Base-by-base conservation (phyloP, 2,113 vertebrate species). In the Petroica traversi region DNA sequence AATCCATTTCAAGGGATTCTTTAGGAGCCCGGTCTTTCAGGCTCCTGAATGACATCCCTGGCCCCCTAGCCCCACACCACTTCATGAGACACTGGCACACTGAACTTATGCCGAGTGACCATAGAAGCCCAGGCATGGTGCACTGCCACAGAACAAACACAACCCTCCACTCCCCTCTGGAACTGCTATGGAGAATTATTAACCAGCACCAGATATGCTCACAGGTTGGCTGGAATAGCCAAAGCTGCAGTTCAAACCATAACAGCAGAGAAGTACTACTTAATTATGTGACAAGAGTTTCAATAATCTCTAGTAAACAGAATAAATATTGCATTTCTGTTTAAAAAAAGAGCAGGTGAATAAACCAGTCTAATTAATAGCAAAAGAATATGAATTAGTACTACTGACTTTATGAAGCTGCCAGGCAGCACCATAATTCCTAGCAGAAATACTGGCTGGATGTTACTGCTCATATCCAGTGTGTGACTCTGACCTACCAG, bases 161-260 rank as follows among this genome's bases (percentile, higher is more conserved):
- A 49, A 0, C 0, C 1, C 11, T 28, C 3, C 33, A 41, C 6
- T 41, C 16, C 38, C 16, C 33, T 49, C 26, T 1, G 3, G 28
- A 55, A 85, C 9, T 46, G 23, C 51, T 7, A 8, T 0, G 1
- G 11, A 45, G 12, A 63, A 84, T 19, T 61, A 77, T 4, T 24
- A 34, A 63, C 12, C 33, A 43, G 29, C 29, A 54, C 20, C 24
- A 36, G 8, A 62, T 46, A 88, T 43, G 72, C 24, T 6, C 57
- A 55, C 14, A 28, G 36, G 15, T 0, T 61, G 64, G 26, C 24
- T 58, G 23, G 11, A 78, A 40, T 0, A 87, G 73, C 54, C 22
- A 71, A 41, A 58, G 23, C 9, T 34, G 11, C 5, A 33, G 24
- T 31, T 87, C 12, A 13, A 58, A 55, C 19, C 22, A 6, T 19